Evolutionary conservation across 1,140 invertebrate genomes (phyloP).

Genomic region (Meloidogyne floridensis): DNA sequence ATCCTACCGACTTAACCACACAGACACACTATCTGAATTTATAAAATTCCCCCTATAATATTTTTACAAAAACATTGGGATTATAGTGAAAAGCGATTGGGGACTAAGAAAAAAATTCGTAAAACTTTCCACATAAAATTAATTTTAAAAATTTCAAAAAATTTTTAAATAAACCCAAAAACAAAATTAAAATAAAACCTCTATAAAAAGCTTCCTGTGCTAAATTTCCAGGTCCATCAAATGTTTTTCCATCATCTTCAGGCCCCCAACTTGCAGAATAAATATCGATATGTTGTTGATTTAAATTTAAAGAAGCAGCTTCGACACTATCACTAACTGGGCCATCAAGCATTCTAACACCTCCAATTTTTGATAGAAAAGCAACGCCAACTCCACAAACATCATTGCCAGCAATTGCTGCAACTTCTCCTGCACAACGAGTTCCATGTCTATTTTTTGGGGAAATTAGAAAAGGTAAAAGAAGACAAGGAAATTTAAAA

Average conservation of each 20-base stretch:
- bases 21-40: no score
- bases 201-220: conserved; percentile 87
- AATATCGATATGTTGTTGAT: conserved; percentile 94
- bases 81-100: no score
- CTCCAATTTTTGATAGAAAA: conserved; percentile 86
- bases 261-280: conserved; percentile 98
- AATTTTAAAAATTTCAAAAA: no score
- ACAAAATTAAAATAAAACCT: not conserved
- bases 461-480: not conserved
- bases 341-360: conserved; percentile 95
- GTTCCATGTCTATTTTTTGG: conserved; percentile 80
- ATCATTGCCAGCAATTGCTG: conserved; percentile 91
- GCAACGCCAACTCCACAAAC: conserved; percentile 94
- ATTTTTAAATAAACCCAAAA: not conserved
- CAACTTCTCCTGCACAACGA: conserved; percentile 95
- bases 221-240: conserved; percentile 92
- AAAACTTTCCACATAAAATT: no score
- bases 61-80: no score
- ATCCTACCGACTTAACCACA: no score
- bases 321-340: conserved; percentile 97
- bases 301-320: conserved; percentile 82
- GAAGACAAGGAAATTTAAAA: no score
- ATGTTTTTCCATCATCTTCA: conserved; percentile 93
- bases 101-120: no score
- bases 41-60: no score